Conservation (phyloP, 2,797 vertebrate genomes). For the Knipowitschia caucasica region DNA sequence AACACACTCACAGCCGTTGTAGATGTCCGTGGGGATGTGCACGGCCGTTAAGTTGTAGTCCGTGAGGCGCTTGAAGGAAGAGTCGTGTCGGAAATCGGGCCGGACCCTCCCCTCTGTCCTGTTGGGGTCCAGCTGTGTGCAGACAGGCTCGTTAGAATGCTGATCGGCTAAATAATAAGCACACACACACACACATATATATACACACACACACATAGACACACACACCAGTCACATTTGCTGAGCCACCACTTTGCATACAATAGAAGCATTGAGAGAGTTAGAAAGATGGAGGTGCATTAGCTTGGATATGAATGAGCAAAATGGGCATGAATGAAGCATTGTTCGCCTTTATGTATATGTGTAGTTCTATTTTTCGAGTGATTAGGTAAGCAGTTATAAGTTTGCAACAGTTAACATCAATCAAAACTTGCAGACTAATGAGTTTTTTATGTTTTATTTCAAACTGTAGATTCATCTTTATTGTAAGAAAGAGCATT, state of each 20-base stretch:
- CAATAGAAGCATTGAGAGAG: background rate
- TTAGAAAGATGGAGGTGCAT: constrained; percentile 1
- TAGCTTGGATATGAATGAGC: background rate
- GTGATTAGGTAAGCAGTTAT: background rate
- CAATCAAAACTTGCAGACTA: too few species aligned
- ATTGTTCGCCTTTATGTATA: background rate
- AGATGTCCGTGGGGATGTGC: constrained; percentile 98
- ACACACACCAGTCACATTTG: constrained; percentile 20
- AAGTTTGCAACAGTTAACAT: background rate
- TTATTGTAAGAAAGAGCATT: too few species aligned
- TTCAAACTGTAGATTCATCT: too few species aligned
- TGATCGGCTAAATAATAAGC: constrained; percentile 18
- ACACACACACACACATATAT: constrained; percentile 1
- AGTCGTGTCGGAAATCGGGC: constrained; percentile 89
- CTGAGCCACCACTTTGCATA: constrained; percentile 10
- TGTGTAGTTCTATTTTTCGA: background rate
- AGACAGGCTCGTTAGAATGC: constrained; percentile 10
- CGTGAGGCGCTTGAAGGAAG: constrained; percentile 85
- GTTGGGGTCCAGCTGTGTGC: constrained; percentile 84
- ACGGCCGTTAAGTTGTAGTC: constrained; percentile 94
- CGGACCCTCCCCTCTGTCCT: constrained; percentile 88
- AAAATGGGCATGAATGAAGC: background rate
- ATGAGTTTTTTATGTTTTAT: too few species aligned
- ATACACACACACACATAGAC: constrained; percentile 1
- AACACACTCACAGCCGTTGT: constrained; percentile 93